Evolutionary conservation across 2,888 invertebrate genomes (phyloP).

Genomic region (Myopa testacea): DNA sequence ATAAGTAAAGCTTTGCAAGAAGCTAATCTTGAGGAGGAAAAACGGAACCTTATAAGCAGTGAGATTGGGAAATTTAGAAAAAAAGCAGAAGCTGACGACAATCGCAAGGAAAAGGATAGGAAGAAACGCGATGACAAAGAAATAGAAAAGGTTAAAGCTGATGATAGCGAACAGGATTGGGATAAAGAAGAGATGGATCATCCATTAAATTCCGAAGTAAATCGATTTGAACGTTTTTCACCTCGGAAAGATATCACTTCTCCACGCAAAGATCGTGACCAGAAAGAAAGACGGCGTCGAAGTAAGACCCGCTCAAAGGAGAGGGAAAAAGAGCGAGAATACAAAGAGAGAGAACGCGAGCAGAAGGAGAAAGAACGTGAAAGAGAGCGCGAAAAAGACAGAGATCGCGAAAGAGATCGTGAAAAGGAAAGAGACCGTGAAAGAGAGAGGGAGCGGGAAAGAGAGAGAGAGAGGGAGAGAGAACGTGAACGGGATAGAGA

Average conservation of each 20-base stretch:
- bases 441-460: conserved; percentile 39
- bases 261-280: conserved; percentile 56
- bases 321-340: conserved; percentile 65
- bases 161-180: conserved; percentile 52
- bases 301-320: conserved; percentile 68
- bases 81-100: conserved; percentile 74
- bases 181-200: conserved; percentile 53
- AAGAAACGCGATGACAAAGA: conserved; percentile 54
- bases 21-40: conserved; percentile 95
- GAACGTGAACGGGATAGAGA: conserved; percentile 49
- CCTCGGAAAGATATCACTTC: conserved; percentile 52
- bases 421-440: conserved; percentile 69
- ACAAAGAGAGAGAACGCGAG: conserved; percentile 48
- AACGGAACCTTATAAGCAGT: conserved; percentile 93
- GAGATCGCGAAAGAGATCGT: conserved; percentile 69
- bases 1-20: conserved; percentile 77
- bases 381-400: conserved; percentile 72
- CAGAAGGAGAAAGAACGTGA: conserved; percentile 76
- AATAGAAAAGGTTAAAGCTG: conserved; percentile 49
- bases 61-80: conserved; percentile 98
- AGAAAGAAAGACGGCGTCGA: conserved; percentile 57
- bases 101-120: conserved; percentile 70
- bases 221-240: conserved; percentile 18
- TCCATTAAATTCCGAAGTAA: background rate
- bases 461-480: conserved; percentile 42